These are phyloP conservation scores for Epistrophe grossulariae DNA, from an alignment of 2,888 invertebrate genomes.

Conservation along the genomic window DNA sequence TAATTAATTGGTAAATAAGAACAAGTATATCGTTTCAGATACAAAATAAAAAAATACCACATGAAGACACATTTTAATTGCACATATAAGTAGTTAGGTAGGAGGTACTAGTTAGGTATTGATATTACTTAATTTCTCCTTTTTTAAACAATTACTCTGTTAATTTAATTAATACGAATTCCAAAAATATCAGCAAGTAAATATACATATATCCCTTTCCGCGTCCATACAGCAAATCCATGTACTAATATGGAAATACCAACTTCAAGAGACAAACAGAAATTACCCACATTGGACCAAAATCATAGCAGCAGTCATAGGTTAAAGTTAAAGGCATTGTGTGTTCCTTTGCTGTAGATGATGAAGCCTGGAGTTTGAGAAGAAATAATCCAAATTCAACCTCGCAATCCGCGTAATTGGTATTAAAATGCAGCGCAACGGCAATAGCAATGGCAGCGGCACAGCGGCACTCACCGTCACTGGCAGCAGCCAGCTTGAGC, in stretches of 20 bases:
- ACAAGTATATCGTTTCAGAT: too few relatives aligned
- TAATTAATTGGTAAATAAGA: too few relatives aligned
- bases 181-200: conserved; percentile 60
- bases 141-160: conserved; percentile 29
- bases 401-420: conserved; percentile 75
- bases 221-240: conserved; percentile 3
- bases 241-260: conserved; percentile 67
- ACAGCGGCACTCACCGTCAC: conserved; percentile 34
- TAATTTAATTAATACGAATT: conserved; percentile 70
- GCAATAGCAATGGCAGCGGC: conserved; percentile 45
- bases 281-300: conserved; percentile 39
- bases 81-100: too few relatives aligned
- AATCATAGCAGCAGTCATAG: conserved; percentile 69
- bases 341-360: neutral
- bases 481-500: neutral
- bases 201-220: conserved; percentile 13
- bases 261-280: conserved; percentile 18
- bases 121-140: conserved; percentile 35
- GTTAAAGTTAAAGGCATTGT: conserved; percentile 55
- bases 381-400: conserved; percentile 63
- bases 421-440: conserved; percentile 68
- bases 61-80: too few relatives aligned
- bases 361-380: conserved; percentile 15
- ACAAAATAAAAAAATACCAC: too few relatives aligned
- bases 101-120: too few relatives aligned